Base-by-base conservation (phyloP, 2,113 vertebrate species). In the Pheucticus melanocephalus region DNA sequence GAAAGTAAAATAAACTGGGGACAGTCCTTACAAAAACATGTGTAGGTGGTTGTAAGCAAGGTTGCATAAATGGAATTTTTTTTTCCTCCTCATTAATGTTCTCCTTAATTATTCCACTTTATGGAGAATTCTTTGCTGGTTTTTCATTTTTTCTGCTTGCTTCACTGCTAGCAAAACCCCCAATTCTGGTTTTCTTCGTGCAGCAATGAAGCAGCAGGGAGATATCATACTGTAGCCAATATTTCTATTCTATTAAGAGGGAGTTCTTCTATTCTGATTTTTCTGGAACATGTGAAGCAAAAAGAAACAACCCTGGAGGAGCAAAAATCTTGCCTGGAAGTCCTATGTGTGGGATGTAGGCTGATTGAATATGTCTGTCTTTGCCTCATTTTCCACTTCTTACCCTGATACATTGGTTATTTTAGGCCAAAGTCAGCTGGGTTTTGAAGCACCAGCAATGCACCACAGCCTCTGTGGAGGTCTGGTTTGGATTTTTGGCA, bases 401-500 rank as follows among this genome's bases (percentile, higher is more conserved):
- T 79, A 30, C 17, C 5, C 3, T 8, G 15, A 24, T 25, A 3
- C 16, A 10, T 71, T 82, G 33, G 45, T 39, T 75, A 45, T 70
- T 91, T 85, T 75, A 50, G 28, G 44, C 27, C 14, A 50, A 66
- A 72, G 15, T 27, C 27, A 68, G 6, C 5, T 48, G 30, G 37
- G 13, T 83, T 33, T 61, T 76, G 64, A 53, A 90, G 51, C 27
- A 44, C 10, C 27, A 60, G 6, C n/a, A 68, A 47, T 16, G 40
- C 9, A 19, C 3, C 11, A 10, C 8, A 44, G 6, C 19, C 5
- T 3, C 7, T 1, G 0, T 50, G 20, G 45, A 56, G 17, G 27
- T 79, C 20, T 70, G 45, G 4, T 82, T 59, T 45, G 37, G 17
- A 30, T 75, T 77, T 77, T 77, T 73, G 35, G 44, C 51, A 16